Percentiles rank a stretch among this genome's conserved stretches.
These are phyloP conservation scores for Channallabes apus DNA, from an alignment of 2,797 vertebrate genomes.

Conservation along the genomic window DNA sequence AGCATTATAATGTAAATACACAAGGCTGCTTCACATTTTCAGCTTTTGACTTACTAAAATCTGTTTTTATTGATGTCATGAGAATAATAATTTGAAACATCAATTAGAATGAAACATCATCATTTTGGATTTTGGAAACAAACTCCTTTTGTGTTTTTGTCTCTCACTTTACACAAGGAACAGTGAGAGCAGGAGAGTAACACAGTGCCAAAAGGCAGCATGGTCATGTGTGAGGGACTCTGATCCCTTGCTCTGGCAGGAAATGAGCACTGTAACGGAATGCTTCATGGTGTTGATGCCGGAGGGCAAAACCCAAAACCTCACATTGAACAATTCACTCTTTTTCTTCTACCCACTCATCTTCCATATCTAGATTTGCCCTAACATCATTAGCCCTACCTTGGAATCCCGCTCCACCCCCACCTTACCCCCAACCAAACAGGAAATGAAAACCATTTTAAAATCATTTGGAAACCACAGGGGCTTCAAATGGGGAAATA, in stretches of 20 bases:
- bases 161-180: slow-evolving; percentile 11
- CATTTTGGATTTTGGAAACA: not conserved
- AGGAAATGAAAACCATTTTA: slow-evolving; percentile 63
- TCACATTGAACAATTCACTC: slow-evolving; percentile 41
- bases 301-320: slow-evolving; percentile 49
- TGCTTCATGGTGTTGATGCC: slow-evolving; percentile 45
- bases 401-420: not conserved
- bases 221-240: slow-evolving; percentile 38
- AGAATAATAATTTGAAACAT: not conserved
- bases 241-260: slow-evolving; percentile 47
- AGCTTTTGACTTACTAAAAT: not conserved
- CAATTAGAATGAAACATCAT: not conserved
- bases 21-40: not conserved
- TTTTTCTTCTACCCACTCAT: slow-evolving; percentile 40
- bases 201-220: slow-evolving; percentile 24
- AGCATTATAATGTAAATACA: not conserved
- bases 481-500: slow-evolving; percentile 59
- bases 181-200: slow-evolving; percentile 4
- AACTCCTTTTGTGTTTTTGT: slow-evolving; percentile 17
- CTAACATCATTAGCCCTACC: slow-evolving; percentile 31
- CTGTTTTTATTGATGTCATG: slow-evolving; percentile 11
- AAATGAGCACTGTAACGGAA: slow-evolving; percentile 58
- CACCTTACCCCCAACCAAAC: slow-evolving; percentile 38
- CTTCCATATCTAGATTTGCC: slow-evolving; percentile 46
- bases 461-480: slow-evolving; percentile 62